Base-by-base conservation (phyloP, 2,113 vertebrate species). In the Phainopepla nitens region DNA sequence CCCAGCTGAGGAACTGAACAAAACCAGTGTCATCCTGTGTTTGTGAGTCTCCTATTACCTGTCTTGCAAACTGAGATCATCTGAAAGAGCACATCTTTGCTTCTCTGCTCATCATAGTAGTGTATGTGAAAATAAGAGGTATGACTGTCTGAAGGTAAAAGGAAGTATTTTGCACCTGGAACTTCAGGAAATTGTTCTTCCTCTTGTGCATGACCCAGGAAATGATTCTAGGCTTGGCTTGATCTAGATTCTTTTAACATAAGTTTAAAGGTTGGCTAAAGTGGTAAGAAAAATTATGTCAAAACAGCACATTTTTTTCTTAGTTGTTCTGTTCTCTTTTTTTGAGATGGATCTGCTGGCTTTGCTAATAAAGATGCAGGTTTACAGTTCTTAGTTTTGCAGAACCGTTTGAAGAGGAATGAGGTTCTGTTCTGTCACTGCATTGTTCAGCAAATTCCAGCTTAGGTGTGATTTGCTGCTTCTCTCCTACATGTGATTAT, bases 401-500 rank as follows among this genome's bases (percentile, higher is more conserved):
- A 53, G 65, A 89, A 72, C 4, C 39, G 33, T 92, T 82, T 85
- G 64, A 94, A 75, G 66, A 69, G 42, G 42, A 62, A n/a, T 62
- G 15, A 62, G 20, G 18, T 89, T 91, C 49, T 87, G 25, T 83
- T 91, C 68, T 89, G 69, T 58, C 22, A 41, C 62, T 90, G 27
- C 42, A 44, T 72, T 29, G 62, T 87, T 90, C 62, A 65, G 53
- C 72, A 77, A 78, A 86, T 89, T 89, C 57, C 61, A 70, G 50
- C 47, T 77, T 80, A 53, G 33, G 15, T 87, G 36, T 87, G 73
- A 87, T 86, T 93, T 95, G 28, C 49, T 73, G 56, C 62, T 68
- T 94, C 33, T 89, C n/a, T 94, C 60, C 76, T 85, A 42, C 27
- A 70, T 69, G 62, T 35, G 76, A 89, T 92, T 94, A 92, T 87